phyloP scores from a whole-genome alignment of 2,113 vertebrate genomes.

The Helogale parvula region DNA sequence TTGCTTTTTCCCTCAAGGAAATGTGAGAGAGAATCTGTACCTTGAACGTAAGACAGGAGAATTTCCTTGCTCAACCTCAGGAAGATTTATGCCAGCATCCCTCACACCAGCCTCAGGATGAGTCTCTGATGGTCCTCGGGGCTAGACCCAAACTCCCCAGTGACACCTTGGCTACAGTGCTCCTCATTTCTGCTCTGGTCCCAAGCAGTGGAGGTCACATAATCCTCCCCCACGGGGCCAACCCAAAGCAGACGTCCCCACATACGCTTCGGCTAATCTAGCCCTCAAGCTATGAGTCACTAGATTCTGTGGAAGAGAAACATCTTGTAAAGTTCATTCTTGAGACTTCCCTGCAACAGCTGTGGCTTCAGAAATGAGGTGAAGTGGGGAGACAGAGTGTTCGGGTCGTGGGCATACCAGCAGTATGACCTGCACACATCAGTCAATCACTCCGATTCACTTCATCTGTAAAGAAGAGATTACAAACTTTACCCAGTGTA shows the following conservation, averaged over 20 bases:
- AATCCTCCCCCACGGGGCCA: accelerated
- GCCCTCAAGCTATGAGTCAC: not conserved
- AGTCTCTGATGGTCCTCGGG: not conserved
- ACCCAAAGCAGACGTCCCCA: not conserved
- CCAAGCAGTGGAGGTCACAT: too few species aligned
- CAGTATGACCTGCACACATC: not conserved
- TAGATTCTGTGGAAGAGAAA: not conserved
- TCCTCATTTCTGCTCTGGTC: not conserved
- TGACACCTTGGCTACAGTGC: not conserved
- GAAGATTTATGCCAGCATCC: not conserved
- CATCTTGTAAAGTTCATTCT: not conserved
- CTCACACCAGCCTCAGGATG: too few species aligned
- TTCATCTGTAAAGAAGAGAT: not conserved
- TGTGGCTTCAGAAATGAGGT: not conserved
- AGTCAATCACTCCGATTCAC: not conserved
- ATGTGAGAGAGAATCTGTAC: not conserved
- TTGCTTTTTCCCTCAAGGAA: not conserved
- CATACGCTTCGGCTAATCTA: not conserved
- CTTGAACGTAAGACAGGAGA: not conserved
- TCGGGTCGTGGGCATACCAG: not conserved
- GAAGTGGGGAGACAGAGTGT: not conserved
- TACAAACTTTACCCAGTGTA: not conserved
- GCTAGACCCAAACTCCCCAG: not conserved
- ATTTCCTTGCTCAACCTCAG: not conserved
- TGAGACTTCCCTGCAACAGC: not conserved